These are phyloP conservation scores for Eonycteris spelaea DNA, from an alignment of 2,113 vertebrate species.

Conservation along the genomic window DNA sequence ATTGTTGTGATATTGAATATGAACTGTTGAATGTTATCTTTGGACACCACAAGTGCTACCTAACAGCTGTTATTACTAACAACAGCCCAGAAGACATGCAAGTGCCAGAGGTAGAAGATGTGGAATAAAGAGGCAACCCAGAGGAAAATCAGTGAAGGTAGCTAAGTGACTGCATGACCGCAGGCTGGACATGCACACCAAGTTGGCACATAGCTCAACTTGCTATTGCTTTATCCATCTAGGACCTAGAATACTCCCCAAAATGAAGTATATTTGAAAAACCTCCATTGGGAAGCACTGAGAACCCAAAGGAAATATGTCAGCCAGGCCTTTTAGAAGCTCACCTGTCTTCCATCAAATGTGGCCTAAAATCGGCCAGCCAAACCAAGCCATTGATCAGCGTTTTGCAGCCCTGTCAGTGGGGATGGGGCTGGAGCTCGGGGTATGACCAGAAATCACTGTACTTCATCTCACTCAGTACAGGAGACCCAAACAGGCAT, in stretches of 20 bases:
- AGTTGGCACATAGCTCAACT: rapidly evolving
- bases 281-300: rapidly evolving
- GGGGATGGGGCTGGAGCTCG: no score
- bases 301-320: not conserved
- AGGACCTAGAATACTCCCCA: not conserved
- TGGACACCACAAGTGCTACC: no score
- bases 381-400: rapidly evolving
- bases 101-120: not conserved
- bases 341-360: not conserved
- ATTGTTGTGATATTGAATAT: not conserved
- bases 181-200: rapidly evolving
- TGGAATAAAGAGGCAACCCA: not conserved
- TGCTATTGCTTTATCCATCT: not conserved
- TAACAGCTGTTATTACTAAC: not conserved
- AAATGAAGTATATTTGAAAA: not conserved
- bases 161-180: not conserved
- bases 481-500: not conserved
- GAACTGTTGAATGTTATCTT: not conserved
- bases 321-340: not conserved
- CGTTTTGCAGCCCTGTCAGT: not conserved
- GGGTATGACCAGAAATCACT: not conserved
- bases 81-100: rapidly evolving
- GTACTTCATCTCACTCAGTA: not conserved
- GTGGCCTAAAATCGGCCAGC: not conserved
- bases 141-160: not conserved